These are phyloP conservation scores for Podarcis siculus DNA, from an alignment of 2,797 vertebrate genomes.

Conservation along the genomic window DNA sequence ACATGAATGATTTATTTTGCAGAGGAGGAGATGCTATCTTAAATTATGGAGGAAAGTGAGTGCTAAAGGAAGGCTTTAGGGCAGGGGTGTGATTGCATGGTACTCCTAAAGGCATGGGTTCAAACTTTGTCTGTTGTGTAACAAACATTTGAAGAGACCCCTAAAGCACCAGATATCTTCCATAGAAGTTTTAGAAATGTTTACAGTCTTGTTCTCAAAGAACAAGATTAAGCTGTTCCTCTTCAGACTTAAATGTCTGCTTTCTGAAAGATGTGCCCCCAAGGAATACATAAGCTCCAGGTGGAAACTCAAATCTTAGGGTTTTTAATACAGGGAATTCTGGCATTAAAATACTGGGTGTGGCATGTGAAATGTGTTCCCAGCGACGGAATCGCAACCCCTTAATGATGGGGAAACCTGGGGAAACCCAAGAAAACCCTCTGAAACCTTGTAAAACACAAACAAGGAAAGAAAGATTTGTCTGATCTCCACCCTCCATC, in stretches of 20 bases:
- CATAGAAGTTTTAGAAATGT: neutral
- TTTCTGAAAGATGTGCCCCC: neutral
- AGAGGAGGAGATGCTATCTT: conserved; percentile 47
- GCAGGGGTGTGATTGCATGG: conserved; percentile 8
- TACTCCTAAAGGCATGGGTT: conserved; percentile 6
- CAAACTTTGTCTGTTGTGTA: neutral
- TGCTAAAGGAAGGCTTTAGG: conserved; percentile 25
- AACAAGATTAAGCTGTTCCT: too few relatives aligned
- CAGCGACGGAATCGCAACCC: neutral
- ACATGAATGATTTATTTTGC: conserved; percentile 70
- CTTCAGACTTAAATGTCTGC: neutral
- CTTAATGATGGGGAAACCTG: too few relatives aligned
- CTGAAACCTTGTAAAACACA: too few relatives aligned
- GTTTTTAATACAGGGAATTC: neutral
- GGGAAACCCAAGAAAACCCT: too few relatives aligned
- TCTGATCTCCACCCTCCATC: too few relatives aligned
- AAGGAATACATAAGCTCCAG: neutral
- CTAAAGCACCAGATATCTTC: neutral
- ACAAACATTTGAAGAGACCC: neutral
- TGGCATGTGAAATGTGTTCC: neutral
- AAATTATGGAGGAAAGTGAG: conserved; percentile 53
- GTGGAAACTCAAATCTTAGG: neutral
- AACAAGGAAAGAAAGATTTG: too few relatives aligned
- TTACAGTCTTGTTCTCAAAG: neutral
- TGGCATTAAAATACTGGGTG: neutral